Base-by-base conservation (phyloP, 2,888 invertebrate genomes). In the Agrochola lychnidis region DNA sequence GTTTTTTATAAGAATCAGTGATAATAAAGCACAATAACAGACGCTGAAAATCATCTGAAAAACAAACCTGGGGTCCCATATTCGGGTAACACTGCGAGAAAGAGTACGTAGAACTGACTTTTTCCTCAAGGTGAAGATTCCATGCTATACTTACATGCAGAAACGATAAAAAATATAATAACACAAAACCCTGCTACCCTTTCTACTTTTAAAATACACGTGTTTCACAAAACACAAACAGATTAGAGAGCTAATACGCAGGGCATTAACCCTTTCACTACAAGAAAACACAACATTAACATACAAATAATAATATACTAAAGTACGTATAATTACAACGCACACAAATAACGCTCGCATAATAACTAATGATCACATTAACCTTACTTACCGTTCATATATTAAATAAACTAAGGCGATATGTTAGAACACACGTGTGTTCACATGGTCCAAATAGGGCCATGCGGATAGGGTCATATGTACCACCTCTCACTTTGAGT, bases 401-500 rank as follows among this genome's bases (percentile, higher is more conserved):
- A 83, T 76, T 72, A 72, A 73, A 56, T 66, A 48, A 62, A 57
- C 5, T 82, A 74, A 61, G 36, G 78, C 67, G 22, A 75, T 72
- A 70, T 64, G 66, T 79, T 79, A 40, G 73, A 40, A 14, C 74
- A 69, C 87, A 87, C 91, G 90, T 89, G 89, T 87, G 90, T 86
- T 79, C 87, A 84, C 78, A 85, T 82, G 84, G 61, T 73, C 71
- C 72, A 56, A 89, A 86, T 89, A 84, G 87, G 87, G 88, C 73
- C 85, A 89, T 16, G 76, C 84, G 87, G 85, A 87, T 87, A 76
- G 79, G 59, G 83, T 66, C 73, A 10, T 67, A 70, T 59, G 68
- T 69, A 70, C 69, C 57, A 67, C 88, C 88, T 87, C 88, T 88
- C 88, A 88, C 88, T 88, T 85, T 72, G 2, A 36, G n/a, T 72